Percentiles rank a stretch among this genome's conserved stretches.
These are phyloP conservation scores for Bombus turneri DNA, from an alignment of 1,140 invertebrate genomes.

Conservation along the genomic window DNA sequence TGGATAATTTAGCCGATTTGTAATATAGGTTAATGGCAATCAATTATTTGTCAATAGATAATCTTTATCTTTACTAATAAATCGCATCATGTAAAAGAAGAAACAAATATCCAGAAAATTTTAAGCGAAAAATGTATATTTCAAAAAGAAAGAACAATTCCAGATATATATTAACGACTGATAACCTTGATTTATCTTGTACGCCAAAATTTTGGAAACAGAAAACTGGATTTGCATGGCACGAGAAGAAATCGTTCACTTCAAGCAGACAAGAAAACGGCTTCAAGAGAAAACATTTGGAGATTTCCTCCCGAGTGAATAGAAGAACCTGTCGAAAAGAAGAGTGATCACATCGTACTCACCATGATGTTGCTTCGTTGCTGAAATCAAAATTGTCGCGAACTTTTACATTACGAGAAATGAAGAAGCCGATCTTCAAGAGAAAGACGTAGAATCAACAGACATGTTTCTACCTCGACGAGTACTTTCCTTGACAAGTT, in stretches of 20 bases:
- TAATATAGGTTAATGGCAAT: too few relatives aligned
- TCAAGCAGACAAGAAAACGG: background rate
- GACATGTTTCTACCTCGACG: constrained; percentile 12
- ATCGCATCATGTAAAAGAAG: too few relatives aligned
- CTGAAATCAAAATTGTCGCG: background rate
- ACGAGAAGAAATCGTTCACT: background rate
- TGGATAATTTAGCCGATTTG: too few relatives aligned
- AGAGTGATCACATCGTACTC: background rate
- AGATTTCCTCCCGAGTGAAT: background rate
- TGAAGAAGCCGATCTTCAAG: background rate
- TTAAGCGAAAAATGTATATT: background rate
- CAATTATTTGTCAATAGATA: too few relatives aligned
- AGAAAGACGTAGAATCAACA: background rate
- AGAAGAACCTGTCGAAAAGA: background rate
- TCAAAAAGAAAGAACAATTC: background rate
- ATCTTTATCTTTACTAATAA: too few relatives aligned
- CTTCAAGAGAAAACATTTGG: background rate
- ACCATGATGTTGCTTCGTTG: background rate
- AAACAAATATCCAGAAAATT: background rate
- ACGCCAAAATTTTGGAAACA: background rate
- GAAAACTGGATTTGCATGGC: background rate
- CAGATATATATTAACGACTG: background rate
- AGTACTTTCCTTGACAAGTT: background rate
- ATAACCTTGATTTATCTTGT: background rate
- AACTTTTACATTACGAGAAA: background rate